Base-by-base conservation (phyloP, 1,140 invertebrate species). In the Amyelois transitella region DNA sequence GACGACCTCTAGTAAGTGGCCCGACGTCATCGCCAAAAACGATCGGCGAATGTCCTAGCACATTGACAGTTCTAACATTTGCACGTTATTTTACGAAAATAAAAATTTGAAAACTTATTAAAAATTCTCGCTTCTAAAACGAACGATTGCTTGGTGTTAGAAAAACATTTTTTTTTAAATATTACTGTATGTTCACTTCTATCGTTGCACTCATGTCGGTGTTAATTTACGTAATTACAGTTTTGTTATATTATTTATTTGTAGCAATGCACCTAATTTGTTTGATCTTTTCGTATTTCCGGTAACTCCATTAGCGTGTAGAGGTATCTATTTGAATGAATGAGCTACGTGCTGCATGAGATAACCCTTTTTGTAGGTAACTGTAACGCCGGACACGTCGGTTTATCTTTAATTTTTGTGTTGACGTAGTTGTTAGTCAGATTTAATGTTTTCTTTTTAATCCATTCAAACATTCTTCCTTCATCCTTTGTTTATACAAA, bases 1-100 rank as follows among this genome's bases (percentile, higher is more conserved):
- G 94, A 92, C 94, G 94, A 92, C 94, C 94, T 93, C 94, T 96
- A 91, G 95, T 96, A 96, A 96, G 95, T 96, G 91, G 72, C 74
- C 75, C 80, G 82, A 71, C 76, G 70, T 68, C 66, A 73, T 73
- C 75, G 71, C 69, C 71, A 64, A 70, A n/a, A 80, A 70, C 67
- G 70, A 77, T 73, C 79, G 73, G 75, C 77, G 72, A 78, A 69
- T 76, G 74, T 79, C 81, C 74, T 87, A 86, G 84, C 85, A 87
- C 84, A 77, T 79, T 78, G 69, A 79, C 60, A 69, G 81, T 75
- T 78, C 62, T 81, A 77, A 84, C 75, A 81, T 81, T 73, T 88
- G 85, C 82, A 88, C 85, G 84, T 81, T 77, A 71, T 70, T 74
- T 64, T 72, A 64, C 62, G 70, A 56, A 62, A 60, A 38, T 38